phyloP scores from a whole-genome alignment of 2,888 invertebrate genomes.

The Acronicta aceris region DNA sequence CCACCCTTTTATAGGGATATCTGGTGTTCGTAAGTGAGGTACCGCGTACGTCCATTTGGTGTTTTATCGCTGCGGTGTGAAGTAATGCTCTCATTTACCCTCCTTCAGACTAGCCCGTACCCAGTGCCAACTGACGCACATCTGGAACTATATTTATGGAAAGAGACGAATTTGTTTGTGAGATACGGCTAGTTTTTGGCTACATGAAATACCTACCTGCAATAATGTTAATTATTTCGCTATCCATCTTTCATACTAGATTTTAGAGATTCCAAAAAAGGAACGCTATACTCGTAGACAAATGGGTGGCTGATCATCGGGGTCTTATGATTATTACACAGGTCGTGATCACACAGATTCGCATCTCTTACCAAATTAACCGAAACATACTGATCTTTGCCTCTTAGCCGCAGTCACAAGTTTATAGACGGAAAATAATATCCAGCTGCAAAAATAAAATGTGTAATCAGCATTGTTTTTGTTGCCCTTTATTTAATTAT shows the following conservation, averaged over 20 bases:
- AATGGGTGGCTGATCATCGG: not conserved
- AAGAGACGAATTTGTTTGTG: conserved; percentile 39
- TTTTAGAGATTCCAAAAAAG: no score
- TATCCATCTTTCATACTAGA: no score
- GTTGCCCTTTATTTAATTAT: conserved; percentile 40
- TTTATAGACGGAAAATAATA: no score
- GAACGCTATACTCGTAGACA: no score
- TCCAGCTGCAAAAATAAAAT: conserved; percentile 4
- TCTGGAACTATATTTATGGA: conserved; percentile 49
- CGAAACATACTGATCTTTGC: not conserved
- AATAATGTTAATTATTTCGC: no score
- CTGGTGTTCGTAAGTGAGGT: conserved; percentile 15
- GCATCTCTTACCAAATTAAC: not conserved
- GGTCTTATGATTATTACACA: not conserved
- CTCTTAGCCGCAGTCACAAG: no score
- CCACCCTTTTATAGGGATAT: conserved; percentile 35
- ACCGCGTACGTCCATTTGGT: conserved; percentile 27
- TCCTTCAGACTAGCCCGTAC: conserved; percentile 28
- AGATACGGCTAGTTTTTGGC: conserved; percentile 9
- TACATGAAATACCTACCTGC: conserved; percentile 7
- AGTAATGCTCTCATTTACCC: conserved; percentile 47
- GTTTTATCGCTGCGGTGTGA: conserved; percentile 27
- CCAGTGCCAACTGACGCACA: conserved; percentile 54
- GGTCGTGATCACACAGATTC: not conserved
- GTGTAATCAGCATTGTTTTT: conserved; percentile 33